Evolutionary conservation across 1,140 invertebrate species (phyloP), one percentile per base, ranked within the genome.

Genomic region (Panagrolaimus sp.): DNA sequence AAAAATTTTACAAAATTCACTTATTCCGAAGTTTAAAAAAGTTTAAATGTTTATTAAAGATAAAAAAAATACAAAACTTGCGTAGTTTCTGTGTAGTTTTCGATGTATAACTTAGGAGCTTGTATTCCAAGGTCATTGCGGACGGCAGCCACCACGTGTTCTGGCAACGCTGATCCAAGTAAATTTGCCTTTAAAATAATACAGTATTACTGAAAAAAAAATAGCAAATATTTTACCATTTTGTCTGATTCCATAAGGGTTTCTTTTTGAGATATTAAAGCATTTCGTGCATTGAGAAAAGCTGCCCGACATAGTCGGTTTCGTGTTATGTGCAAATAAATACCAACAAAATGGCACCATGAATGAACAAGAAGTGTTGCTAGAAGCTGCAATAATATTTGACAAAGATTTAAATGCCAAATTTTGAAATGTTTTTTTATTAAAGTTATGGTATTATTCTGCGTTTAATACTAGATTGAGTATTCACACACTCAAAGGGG

Each of bases 201-300:
- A 17, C 69, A 32, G 26, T 32, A 21, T 71, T 4, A 71, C 45
- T 71, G 14, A 17, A 63, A 45, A 74, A 17, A 44, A 28, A 28
- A 28, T 69, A 47, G 65, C 68, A 71, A 15, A 52, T 21, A 12
- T n/a, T 10, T 64, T 67, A 78, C 78, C 78, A 79, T 72, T 66
- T 72, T 68, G 17, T 65, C 58, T 45, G 67, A 67, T 67, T 79
- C 76, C 46, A 52, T 43, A 28, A 66, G 21, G n/a, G 73, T 46
- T 62, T 82, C 73, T 21, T 48, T 43, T 65, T 80, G 76, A 17
- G 76, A 72, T 21, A 70, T 67, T 24, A 83, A 64, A 43, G 75
- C 72, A 70, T 83, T 82, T 26, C 79, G 68, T 12, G 81, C 76
- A 65, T 80, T 83, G 38, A 81, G 62, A 64, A 81, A 81, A 8